These are phyloP conservation scores for Pyrochroa serraticornis DNA, from an alignment of 2,888 invertebrate genomes.

Conservation along the genomic window DNA sequence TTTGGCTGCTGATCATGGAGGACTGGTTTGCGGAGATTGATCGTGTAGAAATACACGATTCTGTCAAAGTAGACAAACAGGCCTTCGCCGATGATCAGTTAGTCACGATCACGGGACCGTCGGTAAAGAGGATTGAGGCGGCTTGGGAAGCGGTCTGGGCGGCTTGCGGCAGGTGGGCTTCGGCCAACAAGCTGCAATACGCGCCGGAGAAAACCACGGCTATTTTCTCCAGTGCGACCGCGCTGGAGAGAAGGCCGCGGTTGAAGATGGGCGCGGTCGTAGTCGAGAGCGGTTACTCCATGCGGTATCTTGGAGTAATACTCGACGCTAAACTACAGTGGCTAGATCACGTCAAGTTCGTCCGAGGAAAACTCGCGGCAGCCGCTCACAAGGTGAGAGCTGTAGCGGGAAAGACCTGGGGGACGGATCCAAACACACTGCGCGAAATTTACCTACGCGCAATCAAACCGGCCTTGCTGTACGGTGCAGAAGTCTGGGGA, in stretches of 20 bases:
- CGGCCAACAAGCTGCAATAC: slow-evolving; percentile 24
- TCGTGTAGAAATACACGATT: background rate
- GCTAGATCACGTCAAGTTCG: slow-evolving; percentile 19
- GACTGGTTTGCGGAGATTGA: slow-evolving; percentile 32
- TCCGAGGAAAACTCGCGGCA: background rate
- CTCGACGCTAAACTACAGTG: slow-evolving; percentile 19
- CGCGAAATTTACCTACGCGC: slow-evolving; percentile 15
- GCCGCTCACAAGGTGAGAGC: slow-evolving; percentile 1
- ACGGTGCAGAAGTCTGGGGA: slow-evolving; percentile 36
- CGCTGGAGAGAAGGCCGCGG: slow-evolving; percentile 13
- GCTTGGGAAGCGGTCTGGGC: slow-evolving; percentile 27
- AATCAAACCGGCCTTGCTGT: slow-evolving; percentile 24
- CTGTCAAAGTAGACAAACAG: slow-evolving; percentile 10
- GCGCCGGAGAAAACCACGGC: slow-evolving; percentile 29
- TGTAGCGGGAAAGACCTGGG: slow-evolving; percentile 5
- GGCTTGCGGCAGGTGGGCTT: slow-evolving; percentile 26
- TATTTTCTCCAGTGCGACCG: slow-evolving; percentile 20
- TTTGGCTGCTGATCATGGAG: slow-evolving; percentile 37
- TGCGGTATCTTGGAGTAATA: slow-evolving; percentile 25
- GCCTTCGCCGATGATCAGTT: slow-evolving; percentile 32
- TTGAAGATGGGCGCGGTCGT: slow-evolving; percentile 11
- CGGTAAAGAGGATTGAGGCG: slow-evolving; percentile 22
- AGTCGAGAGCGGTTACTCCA: background rate
- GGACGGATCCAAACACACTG: slow-evolving; percentile 7
- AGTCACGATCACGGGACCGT: slow-evolving; percentile 24